phyloP scores from a whole-genome alignment of 2,888 invertebrate genomes.

The Netelia inedita region DNA sequence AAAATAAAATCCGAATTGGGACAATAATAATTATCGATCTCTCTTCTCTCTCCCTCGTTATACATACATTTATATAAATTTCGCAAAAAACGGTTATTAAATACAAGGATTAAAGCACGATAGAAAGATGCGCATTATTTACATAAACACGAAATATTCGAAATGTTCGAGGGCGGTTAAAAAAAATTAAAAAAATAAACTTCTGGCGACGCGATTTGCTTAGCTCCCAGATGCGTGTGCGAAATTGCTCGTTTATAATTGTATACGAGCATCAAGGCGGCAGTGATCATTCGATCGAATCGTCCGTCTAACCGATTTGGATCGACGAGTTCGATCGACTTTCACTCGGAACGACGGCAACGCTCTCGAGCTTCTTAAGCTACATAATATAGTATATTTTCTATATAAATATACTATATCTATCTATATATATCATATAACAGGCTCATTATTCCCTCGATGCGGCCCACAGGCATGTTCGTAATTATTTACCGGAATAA shows the following conservation, averaged over 20 bases:
- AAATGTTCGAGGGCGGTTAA: slow-evolving; percentile 18
- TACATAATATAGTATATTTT: slow-evolving; percentile 35
- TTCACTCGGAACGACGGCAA: slow-evolving; percentile 76
- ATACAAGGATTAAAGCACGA: slow-evolving; percentile 33
- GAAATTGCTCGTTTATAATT: background rate
- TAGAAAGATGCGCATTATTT: slow-evolving; percentile 61
- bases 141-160: slow-evolving; percentile 55
- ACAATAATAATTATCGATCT: background rate
- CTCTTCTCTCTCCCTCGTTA: slow-evolving; percentile 29
- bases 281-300: slow-evolving; percentile 62
- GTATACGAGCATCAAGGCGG: slow-evolving; percentile 13
- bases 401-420: slow-evolving; percentile 14
- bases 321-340: slow-evolving; percentile 77
- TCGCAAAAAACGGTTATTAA: slow-evolving; percentile 48
- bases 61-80: slow-evolving; percentile 64
- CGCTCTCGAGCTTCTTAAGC: slow-evolving; percentile 75
- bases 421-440: slow-evolving; percentile 18
- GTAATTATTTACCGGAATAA: slow-evolving; percentile 43
- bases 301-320: slow-evolving; percentile 71
- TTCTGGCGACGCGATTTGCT: slow-evolving; percentile 27
- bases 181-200: slow-evolving; percentile 13
- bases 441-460: slow-evolving; percentile 41
- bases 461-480: slow-evolving; percentile 40
- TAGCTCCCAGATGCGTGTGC: slow-evolving; percentile 30
- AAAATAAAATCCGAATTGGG: slow-evolving; percentile 24